Percentiles rank a stretch among this genome's conserved stretches.
These are phyloP conservation scores for Hozukius guyotensis DNA, from an alignment of 2,797 vertebrate genomes.

Conservation along the genomic window DNA sequence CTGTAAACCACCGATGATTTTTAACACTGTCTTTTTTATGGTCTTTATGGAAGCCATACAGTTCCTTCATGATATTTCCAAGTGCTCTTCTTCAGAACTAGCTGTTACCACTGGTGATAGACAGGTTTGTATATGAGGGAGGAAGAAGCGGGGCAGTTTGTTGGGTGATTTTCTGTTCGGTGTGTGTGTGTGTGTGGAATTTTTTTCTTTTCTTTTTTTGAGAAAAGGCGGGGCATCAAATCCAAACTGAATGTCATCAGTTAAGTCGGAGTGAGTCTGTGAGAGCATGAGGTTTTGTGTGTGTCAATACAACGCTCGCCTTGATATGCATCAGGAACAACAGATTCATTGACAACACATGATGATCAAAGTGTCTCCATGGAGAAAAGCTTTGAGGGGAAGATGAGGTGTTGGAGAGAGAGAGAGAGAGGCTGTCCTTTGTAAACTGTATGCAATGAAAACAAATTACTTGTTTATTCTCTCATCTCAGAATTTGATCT, in stretches of 20 bases:
- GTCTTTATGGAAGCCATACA: slow-evolving; percentile 57
- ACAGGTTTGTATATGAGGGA: slow-evolving; percentile 20
- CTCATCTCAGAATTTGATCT: slow-evolving; percentile 52
- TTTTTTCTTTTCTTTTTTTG: not conserved
- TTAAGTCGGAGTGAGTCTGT: not conserved
- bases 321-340: slow-evolving; percentile 25
- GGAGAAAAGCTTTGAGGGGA: slow-evolving; percentile 18
- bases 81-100: slow-evolving; percentile 65
- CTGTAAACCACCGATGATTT: slow-evolving; percentile 24
- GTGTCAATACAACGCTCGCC: slow-evolving; percentile 11
- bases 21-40: slow-evolving; percentile 14
- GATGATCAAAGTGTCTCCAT: slow-evolving; percentile 21
- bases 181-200: slow-evolving; percentile 24
- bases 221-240: slow-evolving; percentile 23
- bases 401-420: not conserved
- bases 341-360: slow-evolving; percentile 5
- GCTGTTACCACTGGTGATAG: slow-evolving; percentile 46
- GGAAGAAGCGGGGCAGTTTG: slow-evolving; percentile 10
- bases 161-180: slow-evolving; percentile 11
- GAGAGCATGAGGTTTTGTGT: slow-evolving; percentile 20
- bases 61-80: slow-evolving; percentile 51
- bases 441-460: slow-evolving; percentile 46
- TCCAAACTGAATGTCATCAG: slow-evolving; percentile 39
- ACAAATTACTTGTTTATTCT: slow-evolving; percentile 32
- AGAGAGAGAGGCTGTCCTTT: not conserved